Evolutionary conservation across 2,113 vertebrate species (phyloP), one percentile per base, ranked within the genome.

Genomic region (Amia ocellicauda): DNA sequence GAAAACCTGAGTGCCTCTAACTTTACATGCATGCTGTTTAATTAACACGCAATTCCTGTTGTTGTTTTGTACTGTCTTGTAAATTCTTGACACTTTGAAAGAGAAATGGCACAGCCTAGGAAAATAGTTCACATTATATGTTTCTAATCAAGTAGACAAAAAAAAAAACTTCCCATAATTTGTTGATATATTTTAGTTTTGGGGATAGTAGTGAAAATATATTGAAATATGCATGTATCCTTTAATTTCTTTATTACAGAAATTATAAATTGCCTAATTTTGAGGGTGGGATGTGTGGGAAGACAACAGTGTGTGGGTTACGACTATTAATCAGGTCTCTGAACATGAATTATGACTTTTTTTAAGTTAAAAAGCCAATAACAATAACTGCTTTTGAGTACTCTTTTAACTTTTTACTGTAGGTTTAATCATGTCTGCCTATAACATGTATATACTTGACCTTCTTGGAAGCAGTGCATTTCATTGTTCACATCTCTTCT

Each of bases 281-380:
- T 64, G 49, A 29, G 26, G 62, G 53, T n/a, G n/a, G n/a, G 67
- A 62, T 66, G 54, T 57, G 54, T 49, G 53, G 45, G 29, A 61
- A 56, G 41, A 23, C 23, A 16, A 70, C 72, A 23, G 61, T 65
- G 67, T 69, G 60, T 66, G 42, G 68, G 62, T 73, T 69, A 75
- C 55, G 62, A 45, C 68, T 72, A 67, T 70, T 53, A 73, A 66
- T 71, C 67, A 69, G 51, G 68, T 58, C 43, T 27, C 31, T 58
- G 31, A 53, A 62, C 54, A 68, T 74, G 42, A 76, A 77, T 73
- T 68, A 68, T 56, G 51, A 49, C 26, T 43, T 26, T 68, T n/a
- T 72, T 66, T 53, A 62, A 73, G 59, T 45, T 58, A 66, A 20
- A 60, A 53, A 26, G 53, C 66, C 52, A 66, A 58, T 69, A 60